Evolutionary conservation across 2,113 vertebrate species (phyloP).

Genomic region (Pteronura brasiliensis): DNA sequence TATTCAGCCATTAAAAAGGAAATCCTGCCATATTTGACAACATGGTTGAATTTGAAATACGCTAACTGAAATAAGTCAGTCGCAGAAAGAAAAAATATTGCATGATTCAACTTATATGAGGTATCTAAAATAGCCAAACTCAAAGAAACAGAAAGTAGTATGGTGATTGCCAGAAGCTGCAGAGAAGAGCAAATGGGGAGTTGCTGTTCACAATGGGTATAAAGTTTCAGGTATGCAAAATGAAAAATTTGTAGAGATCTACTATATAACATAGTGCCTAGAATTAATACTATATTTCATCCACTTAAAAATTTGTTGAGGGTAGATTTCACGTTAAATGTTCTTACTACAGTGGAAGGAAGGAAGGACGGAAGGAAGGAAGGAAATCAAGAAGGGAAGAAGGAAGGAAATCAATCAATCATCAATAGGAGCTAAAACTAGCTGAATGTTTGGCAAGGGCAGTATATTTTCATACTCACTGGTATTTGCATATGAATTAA

Average conservation of each 20-base stretch:
- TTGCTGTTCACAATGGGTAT: background rate
- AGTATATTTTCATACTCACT: background rate
- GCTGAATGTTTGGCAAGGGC: background rate
- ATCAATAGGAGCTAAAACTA: background rate
- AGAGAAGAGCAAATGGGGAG: background rate
- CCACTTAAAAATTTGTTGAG: background rate
- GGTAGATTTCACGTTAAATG: background rate
- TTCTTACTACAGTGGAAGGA: background rate
- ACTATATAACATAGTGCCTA: background rate
- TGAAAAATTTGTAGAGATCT: background rate
- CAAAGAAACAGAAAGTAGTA: background rate
- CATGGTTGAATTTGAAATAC: background rate
- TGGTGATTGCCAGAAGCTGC: background rate
- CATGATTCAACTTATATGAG: background rate
- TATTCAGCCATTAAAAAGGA: background rate
- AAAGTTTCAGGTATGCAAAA: background rate
- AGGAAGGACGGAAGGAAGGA: background rate
- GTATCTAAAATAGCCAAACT: background rate
- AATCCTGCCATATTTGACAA: background rate
- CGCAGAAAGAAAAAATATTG: background rate
- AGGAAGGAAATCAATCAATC: background rate
- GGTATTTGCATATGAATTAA: background rate
- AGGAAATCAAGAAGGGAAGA: no score
- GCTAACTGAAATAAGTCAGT: background rate
- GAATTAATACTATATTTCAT: background rate